These are phyloP conservation scores for Amphimallon solstitiale DNA, from an alignment of 2,888 invertebrate genomes.

Conservation along the genomic window DNA sequence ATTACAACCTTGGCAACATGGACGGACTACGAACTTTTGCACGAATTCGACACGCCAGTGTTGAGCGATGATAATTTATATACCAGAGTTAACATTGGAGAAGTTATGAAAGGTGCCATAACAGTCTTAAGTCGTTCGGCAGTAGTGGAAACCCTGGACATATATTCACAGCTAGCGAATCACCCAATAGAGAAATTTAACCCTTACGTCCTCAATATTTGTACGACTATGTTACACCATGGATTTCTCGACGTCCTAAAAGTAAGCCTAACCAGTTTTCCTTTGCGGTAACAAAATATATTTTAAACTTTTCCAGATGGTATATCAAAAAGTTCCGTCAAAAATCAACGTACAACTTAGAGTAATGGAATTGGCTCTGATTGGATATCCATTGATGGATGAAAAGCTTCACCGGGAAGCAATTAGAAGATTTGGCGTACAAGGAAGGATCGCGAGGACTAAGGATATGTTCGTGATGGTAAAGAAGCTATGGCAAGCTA, in stretches of 20 bases:
- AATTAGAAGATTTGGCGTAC: conserved; percentile 63
- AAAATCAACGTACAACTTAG: conserved; percentile 65
- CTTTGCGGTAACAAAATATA: no score
- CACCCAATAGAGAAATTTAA: neutral
- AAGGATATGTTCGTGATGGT: neutral
- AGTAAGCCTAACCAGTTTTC: neutral
- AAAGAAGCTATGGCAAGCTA: neutral
- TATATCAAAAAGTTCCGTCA: conserved; percentile 48
- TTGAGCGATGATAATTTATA: conserved; percentile 72
- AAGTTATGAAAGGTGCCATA: conserved; percentile 71
- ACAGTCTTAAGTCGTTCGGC: conserved; percentile 53
- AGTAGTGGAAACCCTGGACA: neutral
- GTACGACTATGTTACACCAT: neutral
- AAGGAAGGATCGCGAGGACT: neutral
- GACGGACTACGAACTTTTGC: conserved; percentile 80
- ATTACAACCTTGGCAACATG: conserved; percentile 79
- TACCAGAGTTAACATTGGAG: conserved; percentile 81
- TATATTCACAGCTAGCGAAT: neutral
- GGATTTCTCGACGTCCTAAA: conserved; percentile 30
- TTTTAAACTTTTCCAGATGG: neutral
- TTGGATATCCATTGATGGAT: conserved; percentile 70
- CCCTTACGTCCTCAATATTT: neutral
- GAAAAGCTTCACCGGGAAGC: conserved; percentile 65
- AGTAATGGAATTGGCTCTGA: conserved; percentile 70
- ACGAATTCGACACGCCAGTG: conserved; percentile 78